Evolutionary conservation across 2,888 invertebrate genomes (phyloP).

Genomic region (Agonopterix arenella): DNA sequence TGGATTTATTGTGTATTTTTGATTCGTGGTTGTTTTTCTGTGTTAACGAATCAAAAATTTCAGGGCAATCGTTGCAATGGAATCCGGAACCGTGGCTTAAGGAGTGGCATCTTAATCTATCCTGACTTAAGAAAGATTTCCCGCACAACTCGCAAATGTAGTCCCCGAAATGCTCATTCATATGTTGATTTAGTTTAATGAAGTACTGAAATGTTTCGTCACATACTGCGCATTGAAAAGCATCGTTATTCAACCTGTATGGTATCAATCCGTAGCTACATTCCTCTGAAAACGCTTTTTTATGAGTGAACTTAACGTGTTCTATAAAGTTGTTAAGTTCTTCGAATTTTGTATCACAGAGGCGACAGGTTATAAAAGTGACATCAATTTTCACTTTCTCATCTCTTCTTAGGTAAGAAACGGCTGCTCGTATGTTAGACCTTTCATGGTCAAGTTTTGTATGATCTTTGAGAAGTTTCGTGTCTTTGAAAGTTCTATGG

Average conservation of each 20-base stretch:
- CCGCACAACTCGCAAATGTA: slow-evolving; percentile 63
- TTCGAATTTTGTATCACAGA: slow-evolving; percentile 29
- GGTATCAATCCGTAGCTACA: slow-evolving; percentile 51
- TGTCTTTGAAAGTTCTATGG: slow-evolving; percentile 46
- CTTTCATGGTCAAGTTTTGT: slow-evolving; percentile 39
- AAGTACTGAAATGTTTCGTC: slow-evolving; percentile 50
- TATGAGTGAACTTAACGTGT: slow-evolving; percentile 42
- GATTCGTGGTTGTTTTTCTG: slow-evolving; percentile 44
- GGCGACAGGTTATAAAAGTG: slow-evolving; percentile 30
- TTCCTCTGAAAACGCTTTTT: slow-evolving; percentile 32
- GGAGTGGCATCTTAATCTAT: slow-evolving; percentile 48
- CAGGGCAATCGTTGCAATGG: slow-evolving; percentile 41
- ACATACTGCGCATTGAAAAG: slow-evolving; percentile 50
- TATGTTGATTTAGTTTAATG: slow-evolving; percentile 60
- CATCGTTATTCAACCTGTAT: slow-evolving; percentile 36
- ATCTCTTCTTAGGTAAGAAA: slow-evolving; percentile 49
- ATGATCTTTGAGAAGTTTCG: slow-evolving; percentile 52
- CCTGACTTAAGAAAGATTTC: slow-evolving; percentile 53
- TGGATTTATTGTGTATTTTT: slow-evolving; percentile 39
- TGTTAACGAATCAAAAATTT: slow-evolving; percentile 44
- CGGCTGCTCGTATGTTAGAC: slow-evolving; percentile 47
- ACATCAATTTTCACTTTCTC: slow-evolving; percentile 66
- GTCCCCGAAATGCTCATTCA: slow-evolving; percentile 57
- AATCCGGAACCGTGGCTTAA: slow-evolving; percentile 44
- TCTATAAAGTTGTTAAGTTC: slow-evolving; percentile 31